Percentiles rank a stretch among this genome's conserved stretches.
Evolutionary conservation across 2,888 invertebrate genomes (phyloP).

Genomic region (Mechanitis messenoides): DNA sequence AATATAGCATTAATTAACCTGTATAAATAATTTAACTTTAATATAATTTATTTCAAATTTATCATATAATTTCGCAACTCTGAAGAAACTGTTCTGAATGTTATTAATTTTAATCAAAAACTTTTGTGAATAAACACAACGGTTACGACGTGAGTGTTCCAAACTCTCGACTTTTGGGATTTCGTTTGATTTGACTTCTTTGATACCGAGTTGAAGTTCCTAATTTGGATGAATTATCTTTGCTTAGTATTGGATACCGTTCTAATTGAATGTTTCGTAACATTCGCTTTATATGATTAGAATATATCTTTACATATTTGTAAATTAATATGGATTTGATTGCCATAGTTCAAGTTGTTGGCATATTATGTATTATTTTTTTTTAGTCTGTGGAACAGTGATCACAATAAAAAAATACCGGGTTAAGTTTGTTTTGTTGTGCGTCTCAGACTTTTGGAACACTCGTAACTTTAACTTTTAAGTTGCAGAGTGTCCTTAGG

Average conservation of each 20-base stretch:
- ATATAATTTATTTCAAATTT: not conserved
- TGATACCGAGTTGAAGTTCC: slow-evolving; percentile 12
- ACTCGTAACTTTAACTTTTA: too few relatives aligned
- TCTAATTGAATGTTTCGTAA: too few relatives aligned
- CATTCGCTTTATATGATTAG: not conserved
- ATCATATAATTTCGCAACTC: slow-evolving; percentile 8
- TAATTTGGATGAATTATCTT: slow-evolving; percentile 21
- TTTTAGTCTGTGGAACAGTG: too few relatives aligned
- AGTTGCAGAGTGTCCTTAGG: too few relatives aligned
- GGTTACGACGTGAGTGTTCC: slow-evolving; percentile 28
- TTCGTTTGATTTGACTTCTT: slow-evolving; percentile 13
- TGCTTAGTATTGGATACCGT: too few relatives aligned
- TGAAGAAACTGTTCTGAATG: slow-evolving; percentile 19
- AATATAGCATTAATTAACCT: too few relatives aligned
- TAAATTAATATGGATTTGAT: not conserved
- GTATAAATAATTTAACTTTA: not conserved
- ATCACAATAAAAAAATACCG: too few relatives aligned
- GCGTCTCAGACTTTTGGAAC: too few relatives aligned
- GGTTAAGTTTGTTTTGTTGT: too few relatives aligned
- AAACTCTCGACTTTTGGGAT: slow-evolving; percentile 13
- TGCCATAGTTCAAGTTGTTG: too few relatives aligned
- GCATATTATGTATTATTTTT: too few relatives aligned
- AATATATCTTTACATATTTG: not conserved
- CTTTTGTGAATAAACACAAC: slow-evolving; percentile 35
- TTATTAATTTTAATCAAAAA: slow-evolving; percentile 54